phyloP scores from a whole-genome alignment of 2,888 invertebrate species.

The Silvanus unidentatus region DNA sequence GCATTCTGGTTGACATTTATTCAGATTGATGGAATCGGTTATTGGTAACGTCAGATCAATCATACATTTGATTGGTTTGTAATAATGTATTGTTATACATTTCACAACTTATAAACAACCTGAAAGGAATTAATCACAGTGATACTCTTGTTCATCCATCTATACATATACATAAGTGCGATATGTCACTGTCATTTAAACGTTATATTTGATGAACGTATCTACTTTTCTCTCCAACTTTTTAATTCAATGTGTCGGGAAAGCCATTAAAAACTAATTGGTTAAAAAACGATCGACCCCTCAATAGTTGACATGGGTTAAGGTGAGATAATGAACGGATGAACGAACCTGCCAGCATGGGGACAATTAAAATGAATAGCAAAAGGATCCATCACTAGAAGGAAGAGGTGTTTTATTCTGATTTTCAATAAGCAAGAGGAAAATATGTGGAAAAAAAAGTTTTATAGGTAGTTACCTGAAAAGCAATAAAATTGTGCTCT shows the following conservation, averaged over 20 bases:
- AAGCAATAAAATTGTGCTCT: too few species aligned
- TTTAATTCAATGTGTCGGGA: conserved; percentile 20
- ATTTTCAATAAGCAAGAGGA: too few species aligned
- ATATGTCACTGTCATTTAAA: conserved; percentile 16
- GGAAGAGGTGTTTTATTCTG: conserved; percentile 2
- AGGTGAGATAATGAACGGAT: conserved; percentile 29
- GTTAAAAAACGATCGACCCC: conserved; percentile 12
- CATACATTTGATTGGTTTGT: conserved; percentile 13
- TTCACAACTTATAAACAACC: conserved; percentile 9
- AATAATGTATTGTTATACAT: conserved; percentile 7
- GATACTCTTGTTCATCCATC: not conserved
- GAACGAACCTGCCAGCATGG: conserved; percentile 23
- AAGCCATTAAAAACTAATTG: conserved; percentile 23
- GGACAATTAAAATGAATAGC: conserved; percentile 21
- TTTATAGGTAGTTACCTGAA: too few species aligned
- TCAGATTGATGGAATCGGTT: conserved; percentile 23
- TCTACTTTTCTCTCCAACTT: conserved; percentile 16
- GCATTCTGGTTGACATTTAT: conserved; percentile 22
- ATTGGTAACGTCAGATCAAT: conserved; percentile 21
- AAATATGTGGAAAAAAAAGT: too few species aligned
- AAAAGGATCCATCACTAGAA: conserved; percentile 20
- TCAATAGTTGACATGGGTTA: conserved; percentile 18
- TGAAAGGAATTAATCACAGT: conserved; percentile 16
- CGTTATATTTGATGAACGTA: conserved; percentile 13
- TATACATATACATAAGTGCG: too few species aligned